Conservation (phyloP, 37 sponge, comb jelly and placozoan genomes). For the Lycopodina hypogea region DNA sequence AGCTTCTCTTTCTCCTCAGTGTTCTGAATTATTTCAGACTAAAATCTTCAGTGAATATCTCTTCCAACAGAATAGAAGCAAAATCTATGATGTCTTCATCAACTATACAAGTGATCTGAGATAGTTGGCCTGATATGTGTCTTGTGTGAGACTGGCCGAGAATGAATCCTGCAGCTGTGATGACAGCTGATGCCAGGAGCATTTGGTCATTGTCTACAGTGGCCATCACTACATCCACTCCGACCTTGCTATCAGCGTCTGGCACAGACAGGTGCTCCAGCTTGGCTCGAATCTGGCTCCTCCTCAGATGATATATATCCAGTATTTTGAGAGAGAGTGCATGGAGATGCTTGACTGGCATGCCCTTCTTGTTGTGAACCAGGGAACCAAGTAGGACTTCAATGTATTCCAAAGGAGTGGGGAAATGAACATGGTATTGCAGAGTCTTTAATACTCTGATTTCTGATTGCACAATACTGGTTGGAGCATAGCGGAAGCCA, state of each 20-base stretch:
- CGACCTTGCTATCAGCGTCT: background rate
- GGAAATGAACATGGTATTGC: conserved; percentile 50
- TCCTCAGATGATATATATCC: conserved; percentile 43
- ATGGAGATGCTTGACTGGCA: conserved; percentile 67
- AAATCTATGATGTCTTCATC: conserved; percentile 59
- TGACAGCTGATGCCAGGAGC: conserved; percentile 54
- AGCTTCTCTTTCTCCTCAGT: background rate
- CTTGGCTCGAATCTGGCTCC: conserved; percentile 12
- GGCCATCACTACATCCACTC: background rate
- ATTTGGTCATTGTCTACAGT: conserved; percentile 46
- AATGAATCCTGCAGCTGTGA: conserved; percentile 67
- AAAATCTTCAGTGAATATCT: conserved; percentile 37
- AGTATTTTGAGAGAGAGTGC: conserved; percentile 56
- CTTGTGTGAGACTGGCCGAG: conserved; percentile 51
- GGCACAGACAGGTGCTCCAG: background rate
- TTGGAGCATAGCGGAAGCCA: conserved; percentile 77
- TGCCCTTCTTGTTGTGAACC: conserved; percentile 15
- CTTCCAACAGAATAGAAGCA: conserved; percentile 62
- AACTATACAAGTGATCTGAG: conserved; percentile 55
- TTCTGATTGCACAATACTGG: conserved; percentile 83
- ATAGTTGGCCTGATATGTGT: conserved; percentile 32
- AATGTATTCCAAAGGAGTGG: conserved; percentile 61
- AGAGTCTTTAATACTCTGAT: conserved; percentile 78
- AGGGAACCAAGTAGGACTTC: conserved; percentile 72
- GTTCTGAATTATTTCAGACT: background rate